phyloP scores from a whole-genome alignment of 2,113 vertebrate genomes.

The Atrichornis clamosus region DNA sequence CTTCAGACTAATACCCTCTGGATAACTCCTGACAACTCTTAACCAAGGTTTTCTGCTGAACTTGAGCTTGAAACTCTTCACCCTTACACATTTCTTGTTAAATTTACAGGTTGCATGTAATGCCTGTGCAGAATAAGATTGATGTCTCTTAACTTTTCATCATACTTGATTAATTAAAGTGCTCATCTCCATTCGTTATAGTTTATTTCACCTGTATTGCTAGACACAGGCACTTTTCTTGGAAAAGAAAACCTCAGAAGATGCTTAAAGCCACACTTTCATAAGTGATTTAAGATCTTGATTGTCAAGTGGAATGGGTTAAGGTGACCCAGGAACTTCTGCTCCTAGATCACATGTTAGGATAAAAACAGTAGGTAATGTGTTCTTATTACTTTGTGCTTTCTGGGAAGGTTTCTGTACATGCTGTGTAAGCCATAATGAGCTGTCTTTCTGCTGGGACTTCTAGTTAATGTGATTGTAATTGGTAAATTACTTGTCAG shows the following conservation, averaged over 20 bases:
- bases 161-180: background rate
- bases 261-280: background rate
- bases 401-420: background rate
- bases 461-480: background rate
- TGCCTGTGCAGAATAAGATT: background rate
- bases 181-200: background rate
- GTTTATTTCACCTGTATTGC: background rate
- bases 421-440: background rate
- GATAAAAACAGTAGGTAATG: background rate
- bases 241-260: background rate
- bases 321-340: background rate
- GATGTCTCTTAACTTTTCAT: background rate
- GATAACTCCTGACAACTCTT: background rate
- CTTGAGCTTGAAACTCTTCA: background rate
- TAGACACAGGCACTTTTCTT: background rate
- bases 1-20: background rate
- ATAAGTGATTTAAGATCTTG: background rate
- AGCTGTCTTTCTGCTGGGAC: background rate
- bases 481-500: background rate
- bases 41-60: background rate
- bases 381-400: rapidly evolving
- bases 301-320: background rate
- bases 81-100: background rate
- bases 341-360: background rate
- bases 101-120: background rate